A percentile compares a stretch with the other conserved stretches of the same genome.
Evolutionary conservation across 2,888 invertebrate species (phyloP).

Genomic region (Aleiodes alternator): DNA sequence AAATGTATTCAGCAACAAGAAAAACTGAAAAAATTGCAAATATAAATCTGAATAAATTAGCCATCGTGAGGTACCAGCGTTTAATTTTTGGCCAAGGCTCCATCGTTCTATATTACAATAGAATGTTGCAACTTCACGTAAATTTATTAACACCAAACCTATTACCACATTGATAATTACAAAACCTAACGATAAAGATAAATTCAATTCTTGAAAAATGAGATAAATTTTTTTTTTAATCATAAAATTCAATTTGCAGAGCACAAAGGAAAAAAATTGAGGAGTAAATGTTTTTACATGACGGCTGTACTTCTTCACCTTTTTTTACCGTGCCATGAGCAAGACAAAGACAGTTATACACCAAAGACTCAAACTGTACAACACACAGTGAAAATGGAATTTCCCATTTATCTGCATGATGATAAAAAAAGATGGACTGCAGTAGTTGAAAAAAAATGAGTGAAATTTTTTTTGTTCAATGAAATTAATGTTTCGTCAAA

Average conservation of each 20-base stretch:
- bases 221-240: too few relatives aligned
- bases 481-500: slow-evolving; percentile 29
- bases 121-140: too few relatives aligned
- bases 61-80: too few relatives aligned
- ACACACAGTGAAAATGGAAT: slow-evolving; percentile 26
- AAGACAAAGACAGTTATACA: slow-evolving; percentile 18
- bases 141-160: too few relatives aligned
- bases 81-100: too few relatives aligned
- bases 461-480: background rate
- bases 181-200: too few relatives aligned
- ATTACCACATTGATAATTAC: too few relatives aligned
- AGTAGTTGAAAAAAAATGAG: slow-evolving; percentile 9
- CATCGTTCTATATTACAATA: too few relatives aligned
- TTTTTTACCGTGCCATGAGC: slow-evolving; percentile 15
- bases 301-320: slow-evolving; percentile 33
- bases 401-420: background rate
- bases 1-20: too few relatives aligned
- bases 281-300: slow-evolving; percentile 42
- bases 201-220: too few relatives aligned
- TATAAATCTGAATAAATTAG: too few relatives aligned
- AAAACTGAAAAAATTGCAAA: too few relatives aligned
- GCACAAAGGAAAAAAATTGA: slow-evolving; percentile 44
- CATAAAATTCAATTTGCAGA: background rate
- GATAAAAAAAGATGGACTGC: background rate
- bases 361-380: slow-evolving; percentile 40